Evolutionary conservation across 2,113 vertebrate species (phyloP), one percentile per base, ranked within the genome.

Genomic region (Opisthocomus hoazin): DNA sequence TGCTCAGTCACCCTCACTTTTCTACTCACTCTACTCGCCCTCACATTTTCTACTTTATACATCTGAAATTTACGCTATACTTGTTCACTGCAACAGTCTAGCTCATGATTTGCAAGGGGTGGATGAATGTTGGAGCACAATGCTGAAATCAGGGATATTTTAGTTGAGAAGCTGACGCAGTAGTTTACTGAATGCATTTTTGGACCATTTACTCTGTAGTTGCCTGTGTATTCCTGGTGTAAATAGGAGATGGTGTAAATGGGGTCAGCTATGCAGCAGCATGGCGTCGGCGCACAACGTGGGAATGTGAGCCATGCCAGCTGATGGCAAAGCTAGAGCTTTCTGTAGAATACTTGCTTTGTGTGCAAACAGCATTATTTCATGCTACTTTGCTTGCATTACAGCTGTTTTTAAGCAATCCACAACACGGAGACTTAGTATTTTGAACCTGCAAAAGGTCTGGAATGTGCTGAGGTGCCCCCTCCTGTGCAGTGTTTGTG

Each of bases 401-500:
- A 69, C 51, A 78, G 48, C 39, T 78, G 45, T 63, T 90, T 94
- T 85, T 74, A 87, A 94, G 81, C 60, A 56, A 94, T 68, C 48
- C 61, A 45, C 36, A 77, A 53, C 69, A 78, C 3, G 34, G 29
- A 87, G 63, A 94, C 32, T 71, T 78, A 76, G 79, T 36, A 68
- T 71, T 93, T 77, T 83, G 41, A 93, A 83, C 1, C 1, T 61
- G 53, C 32, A 54, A 54, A 64, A 86, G 39, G 43, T 78, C 50
- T 81, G 70, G 80, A 94, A 88, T 90, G 91, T 64, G 70, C 39
- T 90, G 89, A 93, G 80, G 88, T 91, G 30, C 36, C 73, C 56
- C 70, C 56, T 94, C 41, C 74, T 14, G 37, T 41, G 58, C 56
- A 50, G 75, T 91, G 77, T 92, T 97, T 92, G 89, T 54, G 51